Evolutionary conservation across 2,113 vertebrate genomes (phyloP), one percentile per base, ranked within the genome.

Genomic region (Osmerus eperlanus): DNA sequence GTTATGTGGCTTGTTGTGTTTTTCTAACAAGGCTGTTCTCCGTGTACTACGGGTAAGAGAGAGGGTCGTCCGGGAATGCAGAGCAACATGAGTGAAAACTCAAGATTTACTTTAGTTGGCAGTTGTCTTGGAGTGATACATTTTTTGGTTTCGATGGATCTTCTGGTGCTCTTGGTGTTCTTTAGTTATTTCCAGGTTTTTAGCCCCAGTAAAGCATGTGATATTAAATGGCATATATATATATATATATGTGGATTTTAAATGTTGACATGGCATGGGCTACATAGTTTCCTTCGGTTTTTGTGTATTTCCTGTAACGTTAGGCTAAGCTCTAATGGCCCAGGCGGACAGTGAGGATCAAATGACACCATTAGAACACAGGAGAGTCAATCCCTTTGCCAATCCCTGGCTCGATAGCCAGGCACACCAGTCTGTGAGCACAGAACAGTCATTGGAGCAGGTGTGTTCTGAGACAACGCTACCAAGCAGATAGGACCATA

Each of bases 1-100:
- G 75, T 72, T 76, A 65, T 68, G 73, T 18, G 53, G 62, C 18
- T 58, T 47, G 28, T 63, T 64, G 41, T 32, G 25, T 72, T 72
- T 60, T 72, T 60, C 6, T 68, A 18, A 55, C 52, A 69, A 41
- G 55, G 12, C 62, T 73, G 55, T 25, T 73, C 58, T 66, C 61
- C 62, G 28, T 28, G 32, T 36, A 6, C 4, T 36, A 36, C 4
- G 32, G 32, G 32, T 36, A 4, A 36, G 32, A 4, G 32, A 36
- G 32, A 36, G 32, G 32, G 32, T 36, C 4, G 32, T 3, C 7
- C 7, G 41, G 41, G 41, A 47, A 47, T 12, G 9, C 9, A 47
- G 41, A 47, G 41, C 41, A 47, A 47, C 41, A 9, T 47, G 7
- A 11, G 9, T 47, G 1, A 1, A 47, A 47, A 47, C 41, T 12